These are phyloP conservation scores for Tetragonisca angustula DNA, from an alignment of 2,888 invertebrate genomes.

Conservation along the genomic window DNA sequence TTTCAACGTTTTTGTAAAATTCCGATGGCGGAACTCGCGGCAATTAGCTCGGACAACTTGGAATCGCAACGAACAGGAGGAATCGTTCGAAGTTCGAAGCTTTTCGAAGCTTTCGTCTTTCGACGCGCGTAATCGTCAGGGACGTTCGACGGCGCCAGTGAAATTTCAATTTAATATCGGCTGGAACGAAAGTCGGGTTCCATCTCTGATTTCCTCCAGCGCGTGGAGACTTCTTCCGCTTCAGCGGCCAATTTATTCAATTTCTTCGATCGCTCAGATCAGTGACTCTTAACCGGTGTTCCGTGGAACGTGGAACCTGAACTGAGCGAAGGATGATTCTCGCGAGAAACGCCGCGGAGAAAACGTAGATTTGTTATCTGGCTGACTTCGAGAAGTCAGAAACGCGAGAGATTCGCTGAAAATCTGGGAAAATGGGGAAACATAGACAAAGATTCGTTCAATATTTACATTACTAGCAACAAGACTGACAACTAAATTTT, in stretches of 20 bases:
- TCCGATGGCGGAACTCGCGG: background rate
- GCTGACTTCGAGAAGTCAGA: too few species aligned
- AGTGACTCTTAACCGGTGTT: too few species aligned
- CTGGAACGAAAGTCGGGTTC: background rate
- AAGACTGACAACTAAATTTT: too few species aligned
- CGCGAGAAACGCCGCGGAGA: too few species aligned
- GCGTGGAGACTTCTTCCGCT: slow-evolving; percentile 9
- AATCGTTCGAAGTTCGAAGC: background rate
- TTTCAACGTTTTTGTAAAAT: slow-evolving; percentile 6
- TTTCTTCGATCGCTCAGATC: background rate
- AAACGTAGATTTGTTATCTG: too few species aligned
- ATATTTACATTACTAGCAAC: too few species aligned
- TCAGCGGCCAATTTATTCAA: slow-evolving; percentile 17
- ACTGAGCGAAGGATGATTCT: too few species aligned
- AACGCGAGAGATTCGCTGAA: too few species aligned
- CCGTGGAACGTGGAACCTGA: too few species aligned
- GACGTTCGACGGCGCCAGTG: background rate
- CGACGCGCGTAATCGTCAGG: background rate
- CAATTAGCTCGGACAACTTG: background rate
- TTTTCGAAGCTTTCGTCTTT: background rate
- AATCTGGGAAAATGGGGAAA: too few species aligned
- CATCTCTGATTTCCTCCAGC: slow-evolving; percentile 5
- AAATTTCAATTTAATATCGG: slow-evolving; percentile 34
- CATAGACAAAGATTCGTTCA: too few species aligned
- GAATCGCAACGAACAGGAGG: background rate